Conservation (phyloP, 92 coral and sea anemone genomes). For the Paragorgia papillata region DNA sequence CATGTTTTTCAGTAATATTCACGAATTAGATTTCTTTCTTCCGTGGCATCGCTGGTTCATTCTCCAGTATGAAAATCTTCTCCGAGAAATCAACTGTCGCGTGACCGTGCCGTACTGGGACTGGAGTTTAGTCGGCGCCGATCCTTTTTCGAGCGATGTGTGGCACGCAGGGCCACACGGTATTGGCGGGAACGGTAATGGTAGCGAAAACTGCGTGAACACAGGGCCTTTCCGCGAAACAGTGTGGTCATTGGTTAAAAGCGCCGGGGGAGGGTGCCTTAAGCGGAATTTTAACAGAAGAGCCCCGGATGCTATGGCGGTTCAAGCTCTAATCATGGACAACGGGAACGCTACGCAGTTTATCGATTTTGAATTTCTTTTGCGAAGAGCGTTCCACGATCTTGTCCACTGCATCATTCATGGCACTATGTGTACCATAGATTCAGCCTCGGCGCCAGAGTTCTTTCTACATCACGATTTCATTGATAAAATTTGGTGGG, state of each 20-base stretch:
- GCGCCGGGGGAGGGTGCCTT: constrained; percentile 68
- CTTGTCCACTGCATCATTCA: constrained; percentile 75
- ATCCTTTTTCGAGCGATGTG: constrained; percentile 23
- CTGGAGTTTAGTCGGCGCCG: constrained; percentile 41
- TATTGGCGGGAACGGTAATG: constrained; percentile 77
- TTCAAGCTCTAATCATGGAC: constrained; percentile 41
- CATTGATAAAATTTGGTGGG: constrained; percentile 70
- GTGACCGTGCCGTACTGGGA: constrained; percentile 93
- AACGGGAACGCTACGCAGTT: constrained; percentile 41
- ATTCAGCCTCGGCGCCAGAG: constrained; percentile 91
- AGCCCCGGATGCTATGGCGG: constrained; percentile 69
- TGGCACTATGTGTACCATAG: constrained; percentile 78
- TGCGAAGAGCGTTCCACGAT: constrained; percentile 71
- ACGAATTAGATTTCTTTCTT: constrained; percentile 61
- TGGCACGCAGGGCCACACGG: constrained; percentile 29
- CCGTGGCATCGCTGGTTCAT: constrained; percentile 93
- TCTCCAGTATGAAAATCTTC: constrained; percentile 78
- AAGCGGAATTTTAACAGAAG: constrained; percentile 66
- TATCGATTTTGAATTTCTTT: constrained; percentile 34
- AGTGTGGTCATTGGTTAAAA: constrained; percentile 40
- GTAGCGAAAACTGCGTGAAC: constrained; percentile 58
- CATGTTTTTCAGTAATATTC: constrained; percentile 61
- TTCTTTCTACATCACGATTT: constrained; percentile 89
- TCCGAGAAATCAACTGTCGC: constrained; percentile 69
- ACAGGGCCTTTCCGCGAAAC: constrained; percentile 83